Conservation (phyloP, 2,888 invertebrate genomes). For the Podotricha telesiphe region DNA sequence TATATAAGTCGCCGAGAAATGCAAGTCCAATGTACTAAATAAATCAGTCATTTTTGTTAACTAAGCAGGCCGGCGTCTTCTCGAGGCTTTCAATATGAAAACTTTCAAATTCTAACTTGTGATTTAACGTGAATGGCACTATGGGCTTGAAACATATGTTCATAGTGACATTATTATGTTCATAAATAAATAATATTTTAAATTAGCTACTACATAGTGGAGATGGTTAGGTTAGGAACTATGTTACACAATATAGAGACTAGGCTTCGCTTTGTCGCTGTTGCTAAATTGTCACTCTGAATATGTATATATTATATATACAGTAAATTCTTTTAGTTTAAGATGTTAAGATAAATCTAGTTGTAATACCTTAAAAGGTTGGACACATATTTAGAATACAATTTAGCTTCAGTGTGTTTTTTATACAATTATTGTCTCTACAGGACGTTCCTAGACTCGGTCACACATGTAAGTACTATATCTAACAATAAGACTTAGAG, state of each 20-base stretch:
- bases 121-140: conserved; percentile 59
- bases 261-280: conserved; percentile 25
- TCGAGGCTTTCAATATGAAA: not conserved
- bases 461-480: conserved; percentile 42
- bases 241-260: conserved; percentile 29
- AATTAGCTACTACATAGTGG: conserved; percentile 37
- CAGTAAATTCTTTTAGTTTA: not conserved
- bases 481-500: conserved; percentile 52
- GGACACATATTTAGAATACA: conserved; percentile 9
- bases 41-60: conserved; percentile 18
- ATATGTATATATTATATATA: conserved; percentile 18
- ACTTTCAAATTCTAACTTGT: not conserved
- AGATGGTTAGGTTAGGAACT: conserved; percentile 34
- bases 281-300: conserved; percentile 21
- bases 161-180: conserved; percentile 65
- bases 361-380: not conserved
- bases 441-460: conserved; percentile 12
- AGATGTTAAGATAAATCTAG: not conserved
- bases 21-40: conserved; percentile 15
- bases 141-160: conserved; percentile 78
- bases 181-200: conserved; percentile 43
- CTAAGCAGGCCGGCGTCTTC: not conserved
- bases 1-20: conserved; percentile 21
- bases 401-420: conserved; percentile 16
- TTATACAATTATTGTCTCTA: conserved; percentile 18